Conservation (phyloP, 2,797 vertebrate species). For the Sebastes variabilis region DNA sequence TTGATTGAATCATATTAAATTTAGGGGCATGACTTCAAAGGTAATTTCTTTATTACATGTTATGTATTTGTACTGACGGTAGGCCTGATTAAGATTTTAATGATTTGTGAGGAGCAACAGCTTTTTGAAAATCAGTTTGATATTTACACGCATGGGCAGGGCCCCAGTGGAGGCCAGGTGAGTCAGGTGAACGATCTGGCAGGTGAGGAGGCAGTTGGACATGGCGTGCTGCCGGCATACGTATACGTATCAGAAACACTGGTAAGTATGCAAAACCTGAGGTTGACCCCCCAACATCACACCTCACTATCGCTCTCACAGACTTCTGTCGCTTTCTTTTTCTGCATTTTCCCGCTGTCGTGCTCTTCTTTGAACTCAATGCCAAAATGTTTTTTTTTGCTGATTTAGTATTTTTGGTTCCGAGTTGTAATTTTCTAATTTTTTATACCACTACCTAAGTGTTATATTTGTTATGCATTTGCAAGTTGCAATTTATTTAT, state of each 20-base stretch:
- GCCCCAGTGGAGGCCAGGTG: conserved; percentile 20
- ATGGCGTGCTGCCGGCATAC: conserved; percentile 8
- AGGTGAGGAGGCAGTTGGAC: conserved; percentile 66
- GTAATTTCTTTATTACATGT: neutral
- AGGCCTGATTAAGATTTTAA: conserved; percentile 8
- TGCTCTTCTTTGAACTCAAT: neutral
- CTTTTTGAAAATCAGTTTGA: conserved; percentile 15
- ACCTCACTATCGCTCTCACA: neutral
- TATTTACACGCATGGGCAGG: conserved; percentile 36
- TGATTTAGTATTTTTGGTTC: neutral
- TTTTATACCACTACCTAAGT: neutral
- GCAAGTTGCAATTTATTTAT: neutral
- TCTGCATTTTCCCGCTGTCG: neutral
- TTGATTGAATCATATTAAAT: neutral
- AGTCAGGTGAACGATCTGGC: conserved; percentile 28
- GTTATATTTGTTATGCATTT: neutral
- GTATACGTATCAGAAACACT: neutral
- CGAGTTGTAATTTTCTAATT: neutral
- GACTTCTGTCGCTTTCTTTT: neutral
- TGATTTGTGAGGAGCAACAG: neutral
- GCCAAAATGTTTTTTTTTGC: neutral
- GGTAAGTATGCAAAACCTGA: conserved; percentile 76
- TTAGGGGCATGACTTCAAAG: neutral
- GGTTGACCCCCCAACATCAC: conserved; percentile 36
- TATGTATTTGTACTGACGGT: neutral